Conservation (phyloP, 2,797 vertebrate genomes). For the Lutjanus campechanus region DNA sequence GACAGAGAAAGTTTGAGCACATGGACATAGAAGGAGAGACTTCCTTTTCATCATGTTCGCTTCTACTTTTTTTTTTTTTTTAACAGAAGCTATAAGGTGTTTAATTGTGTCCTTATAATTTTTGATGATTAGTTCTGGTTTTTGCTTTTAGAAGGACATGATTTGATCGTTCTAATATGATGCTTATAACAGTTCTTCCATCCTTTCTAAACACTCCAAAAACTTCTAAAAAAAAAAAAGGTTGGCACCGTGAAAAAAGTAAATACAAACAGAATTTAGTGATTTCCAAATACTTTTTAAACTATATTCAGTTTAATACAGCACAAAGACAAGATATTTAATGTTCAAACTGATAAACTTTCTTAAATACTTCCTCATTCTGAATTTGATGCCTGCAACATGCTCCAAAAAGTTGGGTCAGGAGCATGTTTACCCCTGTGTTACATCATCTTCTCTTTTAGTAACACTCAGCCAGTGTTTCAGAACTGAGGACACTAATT, state of each 20-base stretch:
- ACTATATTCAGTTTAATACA: too few relatives aligned
- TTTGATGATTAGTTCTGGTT: background rate
- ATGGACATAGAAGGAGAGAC: background rate
- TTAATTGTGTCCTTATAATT: background rate
- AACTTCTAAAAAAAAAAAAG: background rate
- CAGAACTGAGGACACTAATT: too few relatives aligned
- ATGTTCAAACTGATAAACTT: too few relatives aligned
- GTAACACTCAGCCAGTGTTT: too few relatives aligned
- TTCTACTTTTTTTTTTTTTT: background rate
- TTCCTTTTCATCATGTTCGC: background rate
- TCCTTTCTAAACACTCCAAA: background rate
- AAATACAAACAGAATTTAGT: too few relatives aligned
- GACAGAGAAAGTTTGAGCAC: constrained; percentile 7
- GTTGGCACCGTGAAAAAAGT: background rate
- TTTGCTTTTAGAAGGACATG: background rate
- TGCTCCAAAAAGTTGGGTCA: too few relatives aligned
- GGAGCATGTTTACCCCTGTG: too few relatives aligned
- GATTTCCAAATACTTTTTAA: too few relatives aligned
- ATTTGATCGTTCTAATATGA: background rate
- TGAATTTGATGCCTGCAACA: too few relatives aligned
- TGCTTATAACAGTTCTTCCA: background rate
- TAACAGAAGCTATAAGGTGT: background rate
- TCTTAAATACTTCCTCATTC: too few relatives aligned
- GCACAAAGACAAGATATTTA: too few relatives aligned
- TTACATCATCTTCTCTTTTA: too few relatives aligned